Conservation (phyloP, 37 sponge, comb jelly and placozoan species). For the Tethya wilhelma region DNA sequence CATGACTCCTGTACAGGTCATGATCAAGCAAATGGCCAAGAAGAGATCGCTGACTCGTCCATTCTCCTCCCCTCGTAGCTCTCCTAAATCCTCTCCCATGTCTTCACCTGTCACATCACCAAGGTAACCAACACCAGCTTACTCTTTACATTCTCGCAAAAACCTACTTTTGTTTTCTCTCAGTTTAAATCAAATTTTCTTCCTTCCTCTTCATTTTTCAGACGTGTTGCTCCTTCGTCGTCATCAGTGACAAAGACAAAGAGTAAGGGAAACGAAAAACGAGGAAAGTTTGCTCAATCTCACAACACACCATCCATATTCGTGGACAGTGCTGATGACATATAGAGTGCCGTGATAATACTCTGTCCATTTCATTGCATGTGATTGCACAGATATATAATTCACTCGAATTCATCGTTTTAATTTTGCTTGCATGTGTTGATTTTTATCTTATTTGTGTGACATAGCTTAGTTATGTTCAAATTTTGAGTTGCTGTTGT, state of each 20-base stretch:
- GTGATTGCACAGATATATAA: too few relatives aligned
- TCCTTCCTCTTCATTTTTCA: not conserved
- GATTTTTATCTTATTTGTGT: too few relatives aligned
- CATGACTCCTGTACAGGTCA: conserved; percentile 27
- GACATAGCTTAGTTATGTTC: too few relatives aligned
- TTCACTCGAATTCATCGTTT: too few relatives aligned
- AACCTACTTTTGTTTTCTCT: not conserved
- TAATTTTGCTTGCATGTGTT: too few relatives aligned
- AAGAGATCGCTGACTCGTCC: conserved; percentile 62
- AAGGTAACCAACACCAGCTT: not conserved
- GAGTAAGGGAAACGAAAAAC: not conserved
- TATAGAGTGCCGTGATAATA: too few relatives aligned
- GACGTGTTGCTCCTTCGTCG: not conserved
- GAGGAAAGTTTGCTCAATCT: conserved; percentile 10
- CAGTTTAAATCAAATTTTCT: not conserved
- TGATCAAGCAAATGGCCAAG: conserved; percentile 86
- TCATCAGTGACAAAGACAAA: not conserved
- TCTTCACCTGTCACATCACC: conserved; percentile 12
- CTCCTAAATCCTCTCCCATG: conserved; percentile 22
- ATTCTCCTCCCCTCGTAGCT: conserved; percentile 14
- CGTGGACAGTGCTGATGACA: not conserved
- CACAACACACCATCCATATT: conserved; percentile 18
- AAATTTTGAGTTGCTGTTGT: too few relatives aligned
- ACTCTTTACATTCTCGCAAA: not conserved
- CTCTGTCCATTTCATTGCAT: too few relatives aligned